Percentiles rank a stretch among this genome's conserved stretches.
Evolutionary conservation across 2,113 vertebrate genomes (phyloP).

Genomic region (Hemiscyllium ocellatum): DNA sequence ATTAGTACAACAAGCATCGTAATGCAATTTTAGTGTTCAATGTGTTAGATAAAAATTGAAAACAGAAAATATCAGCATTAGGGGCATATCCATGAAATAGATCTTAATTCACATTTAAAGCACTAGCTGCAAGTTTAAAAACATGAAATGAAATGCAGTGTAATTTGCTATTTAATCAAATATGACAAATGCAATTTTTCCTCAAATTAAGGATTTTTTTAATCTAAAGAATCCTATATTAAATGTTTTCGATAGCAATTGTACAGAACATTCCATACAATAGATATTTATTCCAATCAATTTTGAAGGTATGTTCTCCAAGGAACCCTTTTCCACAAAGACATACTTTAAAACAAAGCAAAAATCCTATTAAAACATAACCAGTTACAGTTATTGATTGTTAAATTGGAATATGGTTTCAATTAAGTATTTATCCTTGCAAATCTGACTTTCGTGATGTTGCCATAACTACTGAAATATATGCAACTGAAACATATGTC

Average conservation of each 20-base stretch:
- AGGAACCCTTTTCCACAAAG: not conserved
- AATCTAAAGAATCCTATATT: not conserved
- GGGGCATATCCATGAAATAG: not conserved
- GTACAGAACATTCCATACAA: not conserved
- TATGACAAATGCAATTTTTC: not conserved
- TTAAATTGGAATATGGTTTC: not conserved
- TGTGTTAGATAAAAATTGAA: not conserved
- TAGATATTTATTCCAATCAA: not conserved
- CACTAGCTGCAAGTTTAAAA: not conserved
- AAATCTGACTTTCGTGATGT: slow-evolving; percentile 1
- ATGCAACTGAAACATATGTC: not conserved
- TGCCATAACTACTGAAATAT: not conserved
- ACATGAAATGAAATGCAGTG: not conserved
- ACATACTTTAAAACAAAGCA: not conserved
- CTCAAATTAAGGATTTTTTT: not conserved
- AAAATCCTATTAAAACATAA: not conserved
- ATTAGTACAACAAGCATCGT: not conserved
- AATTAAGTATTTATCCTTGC: not conserved
- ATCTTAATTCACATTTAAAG: not conserved
- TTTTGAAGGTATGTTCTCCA: not conserved
- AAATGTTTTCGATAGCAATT: not conserved
- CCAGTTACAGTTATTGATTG: not conserved
- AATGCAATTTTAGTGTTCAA: not conserved
- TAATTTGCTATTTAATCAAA: not conserved
- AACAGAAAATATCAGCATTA: not conserved